Evolutionary conservation across 2,888 invertebrate genomes (phyloP), one percentile per base, ranked within the genome.

Genomic region (Platerodrilus igneus): DNA sequence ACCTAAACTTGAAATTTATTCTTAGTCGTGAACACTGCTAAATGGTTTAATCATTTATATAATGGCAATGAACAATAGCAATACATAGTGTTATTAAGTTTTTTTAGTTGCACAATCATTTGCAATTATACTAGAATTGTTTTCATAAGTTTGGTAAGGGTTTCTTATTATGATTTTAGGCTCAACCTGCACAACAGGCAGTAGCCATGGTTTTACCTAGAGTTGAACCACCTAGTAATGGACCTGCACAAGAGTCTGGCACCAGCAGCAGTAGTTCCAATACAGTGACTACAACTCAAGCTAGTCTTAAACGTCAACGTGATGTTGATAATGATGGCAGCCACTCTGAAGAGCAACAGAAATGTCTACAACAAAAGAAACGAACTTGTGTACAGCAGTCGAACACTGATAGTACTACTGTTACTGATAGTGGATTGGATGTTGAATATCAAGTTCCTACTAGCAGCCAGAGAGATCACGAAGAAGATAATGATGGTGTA

Each of bases 391-490:
- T 76, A 27, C 76, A 52, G 44, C 47, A 52, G 34, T 53, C 52
- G 13, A 42, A 10, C 7, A 36, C 47, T 11, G 51, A 51, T 40
- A 38, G 41, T 10, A 37, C 37, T 20, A 41, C 45, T 4, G 46
- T 46, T 3, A 76, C 77, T 39, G 74, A 79, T 47, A 79, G 78
- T 2, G 78, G 72, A 14, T 51, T 78, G 27, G 80, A 81, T 58
- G 83, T 83, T n/a, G 86, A 86, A 59, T 83, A 83, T 61, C 83
- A 89, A 70, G 87, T 89, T 40, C 88, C 89, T 4, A 89, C 89
- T 0, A 88, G 88, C 13, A 88, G 88, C 16, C 87, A 89, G 57
- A 78, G 88, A 41, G 89, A 89, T 62, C 88, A 88, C 60, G 86
- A 88, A 57, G 87, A 88, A 59, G 86, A 87, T 50, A 60, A 59